phyloP scores from a whole-genome alignment of 2,797 vertebrate species.

The Tangara arthus region DNA sequence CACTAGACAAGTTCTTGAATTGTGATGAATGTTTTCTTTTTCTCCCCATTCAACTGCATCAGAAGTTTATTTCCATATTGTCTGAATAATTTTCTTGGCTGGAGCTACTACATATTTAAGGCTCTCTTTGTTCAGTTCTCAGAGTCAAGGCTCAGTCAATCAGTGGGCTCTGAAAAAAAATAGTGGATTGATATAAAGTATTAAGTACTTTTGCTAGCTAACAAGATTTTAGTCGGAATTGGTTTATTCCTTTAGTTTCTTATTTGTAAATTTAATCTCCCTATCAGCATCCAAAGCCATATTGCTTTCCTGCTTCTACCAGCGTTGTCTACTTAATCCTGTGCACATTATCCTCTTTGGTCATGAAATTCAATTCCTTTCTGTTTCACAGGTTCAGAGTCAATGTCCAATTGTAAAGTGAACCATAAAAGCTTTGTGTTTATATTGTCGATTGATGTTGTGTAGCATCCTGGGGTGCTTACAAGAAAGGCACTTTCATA shows the following conservation, averaged over 20 bases:
- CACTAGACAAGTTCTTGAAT: not conserved
- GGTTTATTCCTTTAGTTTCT: slow-evolving; percentile 3
- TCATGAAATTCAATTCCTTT: slow-evolving; percentile 58
- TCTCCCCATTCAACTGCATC: not conserved
- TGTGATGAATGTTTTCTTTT: slow-evolving; percentile 1
- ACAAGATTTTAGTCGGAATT: slow-evolving; percentile 29
- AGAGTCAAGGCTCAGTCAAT: not conserved
- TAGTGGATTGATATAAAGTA: slow-evolving; percentile 30
- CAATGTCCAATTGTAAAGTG: slow-evolving; percentile 56
- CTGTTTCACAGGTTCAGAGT: slow-evolving; percentile 48
- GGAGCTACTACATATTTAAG: not conserved
- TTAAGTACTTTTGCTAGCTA: slow-evolving; percentile 20
- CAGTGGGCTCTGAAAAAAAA: slow-evolving; percentile 50
- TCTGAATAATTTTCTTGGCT: not conserved
- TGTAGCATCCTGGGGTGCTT: slow-evolving; percentile 46
- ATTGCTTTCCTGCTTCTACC: not conserved
- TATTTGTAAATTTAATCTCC: slow-evolving; percentile 26
- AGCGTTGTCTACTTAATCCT: slow-evolving; percentile 19
- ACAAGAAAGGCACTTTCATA: slow-evolving; percentile 29
- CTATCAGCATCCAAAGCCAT: not conserved
- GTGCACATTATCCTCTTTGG: slow-evolving; percentile 7
- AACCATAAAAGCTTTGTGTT: slow-evolving; percentile 56
- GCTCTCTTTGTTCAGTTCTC: not conserved
- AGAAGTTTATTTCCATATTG: slow-evolving; percentile 1
- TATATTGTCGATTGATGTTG: slow-evolving; percentile 38